These are phyloP conservation scores for Falco biarmicus DNA, from an alignment of 2,797 vertebrate genomes.

Conservation along the genomic window DNA sequence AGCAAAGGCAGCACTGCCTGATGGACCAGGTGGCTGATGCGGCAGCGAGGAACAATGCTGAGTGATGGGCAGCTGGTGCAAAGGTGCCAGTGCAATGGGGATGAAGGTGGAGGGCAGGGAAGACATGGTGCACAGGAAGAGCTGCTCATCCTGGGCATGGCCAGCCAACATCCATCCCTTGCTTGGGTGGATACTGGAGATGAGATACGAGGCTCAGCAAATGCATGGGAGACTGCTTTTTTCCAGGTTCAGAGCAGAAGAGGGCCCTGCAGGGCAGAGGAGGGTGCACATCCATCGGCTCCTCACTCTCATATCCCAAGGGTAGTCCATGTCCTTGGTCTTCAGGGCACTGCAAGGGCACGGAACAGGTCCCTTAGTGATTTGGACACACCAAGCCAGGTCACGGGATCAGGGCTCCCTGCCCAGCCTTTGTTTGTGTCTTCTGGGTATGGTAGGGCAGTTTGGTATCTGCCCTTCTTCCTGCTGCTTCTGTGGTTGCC, in stretches of 20 bases:
- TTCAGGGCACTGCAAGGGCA: not conserved
- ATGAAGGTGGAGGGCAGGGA: not conserved
- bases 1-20: not conserved
- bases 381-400: not conserved
- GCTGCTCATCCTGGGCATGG: not conserved
- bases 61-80: not conserved
- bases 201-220: not conserved
- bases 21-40: not conserved
- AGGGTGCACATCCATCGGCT: no score
- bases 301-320: not conserved
- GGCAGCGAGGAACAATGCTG: not conserved
- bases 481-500: not conserved
- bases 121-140: accelerated
- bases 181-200: not conserved
- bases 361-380: not conserved
- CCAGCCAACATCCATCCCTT: not conserved
- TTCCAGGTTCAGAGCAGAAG: not conserved
- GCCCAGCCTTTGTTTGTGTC: not conserved
- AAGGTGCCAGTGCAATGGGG: accelerated
- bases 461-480: not conserved
- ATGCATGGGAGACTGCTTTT: not conserved
- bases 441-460: not conserved
- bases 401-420: not conserved
- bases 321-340: not conserved
- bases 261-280: not conserved